Conservation (phyloP, 2,113 vertebrate species). For the human (Homo sapiens) region DNA sequence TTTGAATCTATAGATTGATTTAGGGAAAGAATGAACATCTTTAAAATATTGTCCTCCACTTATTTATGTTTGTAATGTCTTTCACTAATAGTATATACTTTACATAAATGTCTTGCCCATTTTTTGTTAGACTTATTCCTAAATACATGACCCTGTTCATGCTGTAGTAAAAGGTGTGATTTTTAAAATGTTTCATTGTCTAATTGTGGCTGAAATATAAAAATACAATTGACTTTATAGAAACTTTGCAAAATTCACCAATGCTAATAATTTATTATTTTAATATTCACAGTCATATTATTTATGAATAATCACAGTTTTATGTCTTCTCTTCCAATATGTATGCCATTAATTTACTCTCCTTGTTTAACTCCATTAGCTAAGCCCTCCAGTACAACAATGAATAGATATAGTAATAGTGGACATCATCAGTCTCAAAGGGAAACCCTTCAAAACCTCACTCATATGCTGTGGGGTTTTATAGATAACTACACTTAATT, state of each 20-base stretch:
- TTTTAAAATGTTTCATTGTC: background rate
- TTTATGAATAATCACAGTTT: background rate
- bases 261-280: background rate
- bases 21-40: background rate
- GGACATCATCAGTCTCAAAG: background rate
- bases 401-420: background rate
- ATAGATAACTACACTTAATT: background rate
- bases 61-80: background rate
- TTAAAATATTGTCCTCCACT: background rate
- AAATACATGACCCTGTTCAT: background rate
- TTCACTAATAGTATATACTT: background rate
- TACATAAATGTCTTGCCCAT: background rate
- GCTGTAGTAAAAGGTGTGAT: background rate
- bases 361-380: background rate
- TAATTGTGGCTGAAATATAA: background rate
- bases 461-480: background rate
- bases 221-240: background rate
- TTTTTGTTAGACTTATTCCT: background rate
- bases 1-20: background rate
- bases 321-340: background rate
- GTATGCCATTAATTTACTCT: background rate
- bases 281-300: background rate
- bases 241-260: background rate
- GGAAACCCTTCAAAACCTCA: background rate
- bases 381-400: background rate